Percentiles rank a stretch among this genome's conserved stretches.
phyloP scores from a whole-genome alignment of 2,797 vertebrate genomes.

The Percopsis omiscomaycus region DNA sequence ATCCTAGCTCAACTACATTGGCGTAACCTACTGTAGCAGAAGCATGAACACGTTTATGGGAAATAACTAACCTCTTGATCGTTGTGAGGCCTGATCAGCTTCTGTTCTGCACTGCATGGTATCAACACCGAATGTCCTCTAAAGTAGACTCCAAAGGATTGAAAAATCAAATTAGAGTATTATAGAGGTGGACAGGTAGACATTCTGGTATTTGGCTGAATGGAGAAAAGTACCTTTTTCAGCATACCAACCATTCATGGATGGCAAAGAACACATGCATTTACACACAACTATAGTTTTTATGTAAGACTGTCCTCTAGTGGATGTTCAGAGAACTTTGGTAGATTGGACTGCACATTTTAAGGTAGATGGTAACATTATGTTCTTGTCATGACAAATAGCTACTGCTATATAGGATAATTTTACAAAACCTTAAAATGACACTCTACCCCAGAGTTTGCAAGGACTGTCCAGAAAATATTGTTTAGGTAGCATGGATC shows the following conservation, averaged over 20 bases:
- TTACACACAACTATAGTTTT: slow-evolving; percentile 12
- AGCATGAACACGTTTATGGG: neutral
- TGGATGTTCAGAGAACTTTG: slow-evolving; percentile 13
- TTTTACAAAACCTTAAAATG: neutral
- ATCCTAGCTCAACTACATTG: neutral
- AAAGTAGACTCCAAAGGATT: neutral
- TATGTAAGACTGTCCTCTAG: slow-evolving; percentile 64
- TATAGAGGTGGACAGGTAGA: too few species aligned
- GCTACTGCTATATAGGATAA: neutral
- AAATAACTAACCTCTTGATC: neutral
- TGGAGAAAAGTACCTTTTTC: neutral
- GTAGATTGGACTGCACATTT: too few species aligned
- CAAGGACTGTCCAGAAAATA: neutral
- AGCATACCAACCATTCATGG: slow-evolving; percentile 22
- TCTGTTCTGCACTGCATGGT: neutral
- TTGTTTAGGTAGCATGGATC: neutral
- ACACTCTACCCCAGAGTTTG: neutral
- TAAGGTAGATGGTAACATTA: too few species aligned
- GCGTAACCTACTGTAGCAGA: too few species aligned
- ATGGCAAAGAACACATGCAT: neutral
- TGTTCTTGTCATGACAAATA: neutral
- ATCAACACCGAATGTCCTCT: neutral
- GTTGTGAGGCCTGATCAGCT: neutral
- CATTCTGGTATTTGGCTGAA: neutral
- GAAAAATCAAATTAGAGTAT: neutral